These are phyloP conservation scores for Heliothis subflexa DNA, from an alignment of 1,140 invertebrate genomes.

Conservation along the genomic window DNA sequence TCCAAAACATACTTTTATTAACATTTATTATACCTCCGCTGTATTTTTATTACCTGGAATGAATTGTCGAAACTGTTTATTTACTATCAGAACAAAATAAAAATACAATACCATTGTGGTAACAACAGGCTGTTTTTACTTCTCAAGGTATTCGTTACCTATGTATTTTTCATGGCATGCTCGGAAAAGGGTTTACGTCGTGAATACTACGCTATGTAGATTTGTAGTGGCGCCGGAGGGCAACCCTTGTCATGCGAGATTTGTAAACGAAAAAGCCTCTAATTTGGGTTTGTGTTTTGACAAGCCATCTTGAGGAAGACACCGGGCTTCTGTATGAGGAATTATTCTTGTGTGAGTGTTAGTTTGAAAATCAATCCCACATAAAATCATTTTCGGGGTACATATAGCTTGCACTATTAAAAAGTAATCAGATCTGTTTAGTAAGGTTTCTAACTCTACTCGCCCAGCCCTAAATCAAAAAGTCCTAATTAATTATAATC, in stretches of 20 bases:
- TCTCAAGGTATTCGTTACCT: slow-evolving; percentile 5
- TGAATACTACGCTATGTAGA: slow-evolving; percentile 54
- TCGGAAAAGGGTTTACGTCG: slow-evolving; percentile 50
- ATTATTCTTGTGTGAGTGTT: slow-evolving; percentile 20
- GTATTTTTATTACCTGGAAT: no score
- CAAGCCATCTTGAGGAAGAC: slow-evolving; percentile 63
- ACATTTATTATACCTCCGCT: no score
- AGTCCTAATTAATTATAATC: no score
- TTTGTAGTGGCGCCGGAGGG: slow-evolving; percentile 59
- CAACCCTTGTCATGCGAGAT: slow-evolving; percentile 76
- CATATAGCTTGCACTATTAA: no score
- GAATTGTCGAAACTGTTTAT: background rate
- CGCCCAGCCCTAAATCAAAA: no score
- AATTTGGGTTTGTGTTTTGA: slow-evolving; percentile 75
- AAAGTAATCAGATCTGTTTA: no score
- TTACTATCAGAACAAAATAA: background rate
- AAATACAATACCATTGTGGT: background rate
- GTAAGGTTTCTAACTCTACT: no score
- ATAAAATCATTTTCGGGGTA: background rate
- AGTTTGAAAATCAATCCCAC: slow-evolving; percentile 2
- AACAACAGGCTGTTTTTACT: background rate
- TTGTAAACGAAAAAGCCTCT: slow-evolving; percentile 76
- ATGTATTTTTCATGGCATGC: slow-evolving; percentile 55
- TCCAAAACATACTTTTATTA: no score
- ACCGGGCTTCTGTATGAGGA: slow-evolving; percentile 16